Evolutionary conservation across 2,888 invertebrate genomes (phyloP), one percentile per base, ranked within the genome.

Genomic region (Cylloceria caligata): DNA sequence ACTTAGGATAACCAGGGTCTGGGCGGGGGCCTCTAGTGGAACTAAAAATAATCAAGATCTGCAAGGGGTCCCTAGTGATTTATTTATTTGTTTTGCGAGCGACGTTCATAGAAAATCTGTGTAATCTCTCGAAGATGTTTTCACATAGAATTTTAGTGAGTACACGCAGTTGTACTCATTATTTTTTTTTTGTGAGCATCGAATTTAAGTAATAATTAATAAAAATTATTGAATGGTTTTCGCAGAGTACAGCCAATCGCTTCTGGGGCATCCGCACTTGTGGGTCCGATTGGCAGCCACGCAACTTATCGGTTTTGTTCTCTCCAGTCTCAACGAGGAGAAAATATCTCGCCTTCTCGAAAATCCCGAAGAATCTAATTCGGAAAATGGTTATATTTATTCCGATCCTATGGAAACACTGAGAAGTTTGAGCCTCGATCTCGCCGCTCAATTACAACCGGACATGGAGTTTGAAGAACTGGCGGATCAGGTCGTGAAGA

Each of bases 261-360:
- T 97, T 55, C 91, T 98, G 16, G 95, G 94, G 0, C 96, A 98
- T 91, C 96, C 97, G 13, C 98, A 98, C 90, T 94, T 95, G 39
- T 98, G 98, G 98, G 97, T 98, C 0, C 95, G 98, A 73, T 93
- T 97, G 60, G 95, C 95, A 78, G 95, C 97, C 0, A 95, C 96
- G 0, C 97, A 97, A 91, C 94, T 98, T 83, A 92, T 98, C 55
- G 96, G 96, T 0, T 94, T 95, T 62, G 94, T 98, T 67, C 93
- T 98, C 73, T 93, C 95, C 0, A 93, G 94, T 0, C 94, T 96
- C 62, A 94, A 96, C 88, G 93, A 94, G 7, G 94, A 94, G 0
- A 94, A 95, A 80, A 69, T 89, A 93, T 57, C 68, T 16, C 72
- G 36, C 27, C 67, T 94, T 77, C 89, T 95, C 4, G 72, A 93